phyloP scores from a whole-genome alignment of 1,140 invertebrate species.

The Cataglyphis hispanica region DNA sequence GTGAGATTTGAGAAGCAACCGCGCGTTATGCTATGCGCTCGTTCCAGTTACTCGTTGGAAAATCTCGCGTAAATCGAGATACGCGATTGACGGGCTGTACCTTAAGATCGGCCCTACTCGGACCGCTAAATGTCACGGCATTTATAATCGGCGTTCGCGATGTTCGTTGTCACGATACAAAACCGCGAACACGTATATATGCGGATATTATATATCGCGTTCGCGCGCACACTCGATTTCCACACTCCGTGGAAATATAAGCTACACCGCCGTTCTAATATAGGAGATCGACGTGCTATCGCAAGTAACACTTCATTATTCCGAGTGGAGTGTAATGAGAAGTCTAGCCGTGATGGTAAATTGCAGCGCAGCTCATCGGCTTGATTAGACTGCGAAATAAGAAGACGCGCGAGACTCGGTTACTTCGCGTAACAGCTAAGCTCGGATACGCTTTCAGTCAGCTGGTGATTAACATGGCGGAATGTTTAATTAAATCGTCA shows the following conservation, averaged over 20 bases:
- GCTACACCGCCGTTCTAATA: not conserved
- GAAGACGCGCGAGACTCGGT: conserved; percentile 13
- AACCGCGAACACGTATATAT: not conserved
- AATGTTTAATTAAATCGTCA: conserved; percentile 45
- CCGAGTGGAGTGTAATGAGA: conserved; percentile 36
- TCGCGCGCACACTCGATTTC: conserved; percentile 19
- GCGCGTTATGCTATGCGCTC: not conserved
- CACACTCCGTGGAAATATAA: not conserved
- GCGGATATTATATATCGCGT: not conserved
- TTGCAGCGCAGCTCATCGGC: conserved; percentile 43
- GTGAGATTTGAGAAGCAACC: conserved; percentile 16
- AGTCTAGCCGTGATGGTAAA: conserved; percentile 40
- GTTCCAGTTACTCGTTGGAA: conserved; percentile 36
- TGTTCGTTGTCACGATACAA: not conserved
- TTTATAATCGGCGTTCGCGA: not conserved
- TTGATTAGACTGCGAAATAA: conserved; percentile 39
- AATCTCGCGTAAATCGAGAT: conserved; percentile 4
- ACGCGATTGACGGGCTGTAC: not conserved
- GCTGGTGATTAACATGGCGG: conserved; percentile 20
- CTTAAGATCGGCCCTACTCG: not conserved
- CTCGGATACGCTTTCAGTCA: conserved; percentile 1
- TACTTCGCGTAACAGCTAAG: conserved; percentile 8
- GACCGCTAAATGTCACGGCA: not conserved
- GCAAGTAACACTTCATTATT: conserved; percentile 58
- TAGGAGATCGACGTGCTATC: conserved; percentile 21